Evolutionary conservation across 2,888 invertebrate species (phyloP).

Genomic region (Hecatera dysodea): DNA sequence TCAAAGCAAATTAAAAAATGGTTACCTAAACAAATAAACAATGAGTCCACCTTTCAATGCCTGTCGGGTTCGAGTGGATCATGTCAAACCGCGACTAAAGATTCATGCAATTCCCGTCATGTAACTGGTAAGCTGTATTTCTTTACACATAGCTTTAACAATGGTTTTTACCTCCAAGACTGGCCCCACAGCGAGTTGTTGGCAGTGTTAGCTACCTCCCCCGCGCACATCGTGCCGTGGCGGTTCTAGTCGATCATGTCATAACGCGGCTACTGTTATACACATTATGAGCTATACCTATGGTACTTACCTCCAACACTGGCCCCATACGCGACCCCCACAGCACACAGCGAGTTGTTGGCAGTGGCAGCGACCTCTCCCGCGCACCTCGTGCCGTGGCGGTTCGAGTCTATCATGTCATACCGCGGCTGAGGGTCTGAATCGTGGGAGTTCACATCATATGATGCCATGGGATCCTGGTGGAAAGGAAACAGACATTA

Average conservation of each 20-base stretch:
- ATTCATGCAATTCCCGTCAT: too few species aligned
- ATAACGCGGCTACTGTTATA: too few species aligned
- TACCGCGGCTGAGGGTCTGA: constrained; percentile 99
- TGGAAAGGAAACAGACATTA: too few species aligned
- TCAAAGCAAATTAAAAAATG: not conserved
- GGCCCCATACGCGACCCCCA: constrained; percentile 98
- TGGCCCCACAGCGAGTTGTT: constrained; percentile 99
- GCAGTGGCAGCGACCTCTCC: constrained; percentile 99
- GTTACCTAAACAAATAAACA: too few species aligned
- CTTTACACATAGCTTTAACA: too few species aligned
- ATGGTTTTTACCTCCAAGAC: constrained; percentile 95
- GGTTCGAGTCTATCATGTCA: constrained; percentile 98
- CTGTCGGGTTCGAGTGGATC: too few species aligned
- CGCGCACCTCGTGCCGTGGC: constrained; percentile 98
- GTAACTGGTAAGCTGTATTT: not conserved
- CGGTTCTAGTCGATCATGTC: too few species aligned
- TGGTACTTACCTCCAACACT: constrained; percentile 95
- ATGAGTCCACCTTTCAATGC: too few species aligned
- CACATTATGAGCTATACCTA: not conserved
- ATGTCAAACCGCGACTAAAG: too few species aligned
- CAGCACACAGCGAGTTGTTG: constrained; percentile 98
- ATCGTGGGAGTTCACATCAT: constrained; percentile 99
- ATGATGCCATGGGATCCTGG: constrained; percentile 98
- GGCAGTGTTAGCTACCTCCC: constrained; percentile 92
- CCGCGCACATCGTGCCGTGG: constrained; percentile 98